Evolutionary conservation across 2,113 vertebrate genomes (phyloP).

Genomic region (Sinocyclocheilus maitianheensis): DNA sequence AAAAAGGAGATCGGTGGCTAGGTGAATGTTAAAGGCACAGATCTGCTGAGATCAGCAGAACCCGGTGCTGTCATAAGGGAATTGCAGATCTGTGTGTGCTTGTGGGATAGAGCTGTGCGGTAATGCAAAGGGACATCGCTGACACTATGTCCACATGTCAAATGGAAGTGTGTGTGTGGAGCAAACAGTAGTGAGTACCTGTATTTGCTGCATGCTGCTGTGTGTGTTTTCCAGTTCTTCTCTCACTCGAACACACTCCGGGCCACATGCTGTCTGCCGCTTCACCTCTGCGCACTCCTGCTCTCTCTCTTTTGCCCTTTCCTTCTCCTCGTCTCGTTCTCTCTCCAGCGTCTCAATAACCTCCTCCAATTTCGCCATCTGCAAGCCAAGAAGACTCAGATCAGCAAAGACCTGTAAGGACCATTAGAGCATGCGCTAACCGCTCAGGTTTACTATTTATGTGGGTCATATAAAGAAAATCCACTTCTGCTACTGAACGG

Average conservation of each 20-base stretch:
- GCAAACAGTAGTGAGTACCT: constrained; percentile 47
- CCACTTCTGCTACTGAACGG: background rate
- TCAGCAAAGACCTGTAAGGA: background rate
- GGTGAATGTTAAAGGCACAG: background rate
- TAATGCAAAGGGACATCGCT: constrained; percentile 1
- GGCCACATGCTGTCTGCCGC: constrained; percentile 51
- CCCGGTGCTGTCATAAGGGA: background rate
- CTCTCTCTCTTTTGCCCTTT: constrained; percentile 32
- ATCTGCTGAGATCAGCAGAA: constrained; percentile 31
- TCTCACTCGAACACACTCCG: constrained; percentile 61
- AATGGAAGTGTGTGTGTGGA: background rate
- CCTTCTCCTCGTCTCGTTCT: constrained; percentile 57
- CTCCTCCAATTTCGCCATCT: constrained; percentile 73
- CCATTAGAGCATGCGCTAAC: background rate
- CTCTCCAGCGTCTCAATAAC: constrained; percentile 55
- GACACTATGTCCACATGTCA: background rate
- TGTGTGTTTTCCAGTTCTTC: constrained; percentile 71
- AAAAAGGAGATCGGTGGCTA: background rate
- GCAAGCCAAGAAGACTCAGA: constrained; percentile 8
- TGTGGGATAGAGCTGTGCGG: background rate
- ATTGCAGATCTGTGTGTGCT: background rate
- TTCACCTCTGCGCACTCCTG: constrained; percentile 48
- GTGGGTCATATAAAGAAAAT: background rate
- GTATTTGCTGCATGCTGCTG: constrained; percentile 31
- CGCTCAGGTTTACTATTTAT: background rate